These are phyloP conservation scores for Penaeus japonicus DNA, from an alignment of 1,140 invertebrate genomes.

Conservation along the genomic window DNA sequence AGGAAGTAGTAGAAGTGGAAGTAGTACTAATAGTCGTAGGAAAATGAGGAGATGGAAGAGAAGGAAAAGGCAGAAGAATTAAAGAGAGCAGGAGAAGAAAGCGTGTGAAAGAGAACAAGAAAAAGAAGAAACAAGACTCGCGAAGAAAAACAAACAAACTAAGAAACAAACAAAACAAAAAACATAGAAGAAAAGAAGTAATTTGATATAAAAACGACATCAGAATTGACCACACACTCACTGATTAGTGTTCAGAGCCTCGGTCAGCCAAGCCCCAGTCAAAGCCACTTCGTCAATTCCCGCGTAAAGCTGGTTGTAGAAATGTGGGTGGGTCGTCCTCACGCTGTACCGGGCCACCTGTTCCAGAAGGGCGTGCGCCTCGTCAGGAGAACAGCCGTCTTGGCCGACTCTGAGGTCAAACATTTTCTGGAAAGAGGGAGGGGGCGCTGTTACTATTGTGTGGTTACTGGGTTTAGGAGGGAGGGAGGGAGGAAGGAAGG, in stretches of 20 bases:
- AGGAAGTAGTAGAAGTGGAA: no score
- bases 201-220: no score
- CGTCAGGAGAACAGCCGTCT: not conserved
- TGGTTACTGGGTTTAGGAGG: not conserved
- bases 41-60: no score
- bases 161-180: no score
- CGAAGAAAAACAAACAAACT: no score
- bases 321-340: slow-evolving; percentile 75
- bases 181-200: no score
- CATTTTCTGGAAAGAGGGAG: not conserved
- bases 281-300: slow-evolving; percentile 84
- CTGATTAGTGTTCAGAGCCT: slow-evolving; percentile 85
- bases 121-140: no score
- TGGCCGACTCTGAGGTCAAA: not conserved
- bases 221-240: not conserved
- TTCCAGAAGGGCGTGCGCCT: slow-evolving; percentile 13
- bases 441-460: no score
- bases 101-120: no score
- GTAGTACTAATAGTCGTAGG: no score
- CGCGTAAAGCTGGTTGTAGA: slow-evolving; percentile 79
- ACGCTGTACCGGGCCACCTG: slow-evolving; percentile 75
- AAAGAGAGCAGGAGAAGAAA: no score
- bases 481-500: not conserved
- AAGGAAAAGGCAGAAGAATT: no score
- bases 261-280: slow-evolving; percentile 83